Evolutionary conservation across 92 coral and sea anemone species (phyloP).

Genomic region (Metridium senile): DNA sequence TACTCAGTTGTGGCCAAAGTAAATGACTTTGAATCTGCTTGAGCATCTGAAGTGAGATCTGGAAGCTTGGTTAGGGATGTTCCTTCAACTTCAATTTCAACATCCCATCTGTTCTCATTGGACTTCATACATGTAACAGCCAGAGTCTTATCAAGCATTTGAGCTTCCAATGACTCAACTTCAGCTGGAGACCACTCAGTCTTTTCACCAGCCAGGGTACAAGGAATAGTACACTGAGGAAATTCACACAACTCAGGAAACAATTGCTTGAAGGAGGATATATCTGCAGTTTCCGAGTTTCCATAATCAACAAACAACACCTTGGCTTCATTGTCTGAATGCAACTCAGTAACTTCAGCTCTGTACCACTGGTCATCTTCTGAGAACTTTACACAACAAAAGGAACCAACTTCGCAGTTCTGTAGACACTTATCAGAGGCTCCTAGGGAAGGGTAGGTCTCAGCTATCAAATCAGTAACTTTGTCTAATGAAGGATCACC

Average conservation of each 20-base stretch:
- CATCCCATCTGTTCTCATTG: conserved; percentile 67
- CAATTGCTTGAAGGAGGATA: conserved; percentile 48
- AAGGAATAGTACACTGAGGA: conserved; percentile 74
- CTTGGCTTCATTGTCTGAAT: conserved; percentile 58
- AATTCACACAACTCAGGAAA: conserved; percentile 47
- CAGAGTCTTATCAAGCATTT: conserved; percentile 69
- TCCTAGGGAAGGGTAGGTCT: conserved; percentile 21
- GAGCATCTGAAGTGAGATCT: background rate
- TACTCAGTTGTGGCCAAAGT: conserved; percentile 19
- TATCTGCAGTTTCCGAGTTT: conserved; percentile 62
- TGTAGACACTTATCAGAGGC: conserved; percentile 36
- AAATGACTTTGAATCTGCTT: conserved; percentile 28
- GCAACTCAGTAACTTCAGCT: conserved; percentile 58
- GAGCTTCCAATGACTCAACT: conserved; percentile 59
- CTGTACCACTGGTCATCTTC: conserved; percentile 83
- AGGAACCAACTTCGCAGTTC: conserved; percentile 52
- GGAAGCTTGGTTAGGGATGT: conserved; percentile 39
- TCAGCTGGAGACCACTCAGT: conserved; percentile 55
- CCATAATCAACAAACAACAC: conserved; percentile 91
- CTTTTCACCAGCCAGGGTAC: conserved; percentile 65
- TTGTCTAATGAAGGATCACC: conserved; percentile 37
- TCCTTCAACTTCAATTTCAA: conserved; percentile 61
- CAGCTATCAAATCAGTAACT: conserved; percentile 36
- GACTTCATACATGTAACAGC: conserved; percentile 70
- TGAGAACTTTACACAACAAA: conserved; percentile 75